Evolutionary conservation across 2,888 invertebrate species (phyloP), one percentile per base, ranked within the genome.

Genomic region (Hydrotaea diabolus): DNA sequence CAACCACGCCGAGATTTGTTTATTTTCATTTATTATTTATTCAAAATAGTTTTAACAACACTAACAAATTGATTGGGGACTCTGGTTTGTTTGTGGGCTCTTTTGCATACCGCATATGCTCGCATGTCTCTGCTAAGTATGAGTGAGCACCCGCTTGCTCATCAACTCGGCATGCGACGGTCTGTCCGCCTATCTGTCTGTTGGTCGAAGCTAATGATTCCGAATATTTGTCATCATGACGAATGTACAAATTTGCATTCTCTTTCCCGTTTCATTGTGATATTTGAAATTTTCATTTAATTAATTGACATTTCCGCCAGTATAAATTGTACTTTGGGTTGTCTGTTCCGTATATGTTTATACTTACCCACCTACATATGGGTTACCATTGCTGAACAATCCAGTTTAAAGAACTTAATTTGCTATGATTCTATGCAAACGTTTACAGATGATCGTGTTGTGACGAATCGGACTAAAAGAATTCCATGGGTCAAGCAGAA

Each of bases 51-150:
- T 82, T 82, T 81, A 77, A 77, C 59, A 79, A 85, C 81, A 79
- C 76, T 82, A 73, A 77, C 82, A 85, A 85, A 85, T 85, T 85
- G 76, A 76, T 85, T 85, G 77, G 85, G 82, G 85, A 85, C 59
- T 85, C 62, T 85, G 66, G 66, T 62, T 31, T 71, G 75, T 59
- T 64, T 66, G 72, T 76, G 64, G 17, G 36, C 57, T 4, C 8
- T 8, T 39, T 1, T 39, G 9, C 39, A 39, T 7, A 31, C 31
- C 31, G 7, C 31, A 31, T 7, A 31, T 7, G 19, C 7, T 19
- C 31, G 19, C 62, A 19, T 7, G n/a, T 36, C n/a, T 36, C 36
- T 36, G 1, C 11, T 23, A n/a, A n/a, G n/a, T n/a, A n/a, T n/a
- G n/a, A n/a, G n/a, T 31, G 31, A 7, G 2, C 2, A 7, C 7